A percentile compares a stretch with the other conserved stretches of the same genome.
Evolutionary conservation across 1,140 invertebrate genomes (phyloP).

Genomic region (Lutraria rhynchaena): DNA sequence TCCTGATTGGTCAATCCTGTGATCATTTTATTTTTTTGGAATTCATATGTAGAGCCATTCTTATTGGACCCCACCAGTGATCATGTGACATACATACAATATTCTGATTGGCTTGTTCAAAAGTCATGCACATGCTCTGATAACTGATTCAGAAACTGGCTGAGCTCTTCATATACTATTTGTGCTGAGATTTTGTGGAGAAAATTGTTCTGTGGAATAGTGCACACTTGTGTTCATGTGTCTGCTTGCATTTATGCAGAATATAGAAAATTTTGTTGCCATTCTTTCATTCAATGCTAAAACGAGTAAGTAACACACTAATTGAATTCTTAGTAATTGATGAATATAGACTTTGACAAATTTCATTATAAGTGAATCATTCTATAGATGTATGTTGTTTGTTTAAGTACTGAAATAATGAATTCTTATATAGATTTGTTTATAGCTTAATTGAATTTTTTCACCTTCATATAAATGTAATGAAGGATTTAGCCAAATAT

Average conservation of each 20-base stretch:
- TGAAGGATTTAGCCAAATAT: too few species aligned
- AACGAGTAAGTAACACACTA: too few species aligned
- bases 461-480: too few species aligned
- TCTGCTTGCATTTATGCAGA: constrained; percentile 24
- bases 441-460: too few species aligned
- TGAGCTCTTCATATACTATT: constrained; percentile 2
- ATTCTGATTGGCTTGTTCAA: constrained; percentile 43
- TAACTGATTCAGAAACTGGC: background rate
- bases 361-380: too few species aligned
- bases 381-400: too few species aligned
- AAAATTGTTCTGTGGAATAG: background rate
- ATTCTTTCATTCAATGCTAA: too few species aligned
- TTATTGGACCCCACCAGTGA: constrained; percentile 54
- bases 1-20: constrained; percentile 61
- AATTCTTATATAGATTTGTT: background rate
- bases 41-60: constrained; percentile 1
- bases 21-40: constrained; percentile 46
- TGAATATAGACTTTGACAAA: too few species aligned
- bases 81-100: constrained; percentile 47
- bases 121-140: background rate
- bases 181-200: background rate
- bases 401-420: too few species aligned
- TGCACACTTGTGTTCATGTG: constrained; percentile 1
- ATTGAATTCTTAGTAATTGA: too few species aligned
- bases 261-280: background rate